Percentiles rank a stretch among this genome's conserved stretches.
These are phyloP conservation scores for Nothocercus nigrocapillus DNA, from an alignment of 2,113 vertebrate genomes.

Conservation along the genomic window DNA sequence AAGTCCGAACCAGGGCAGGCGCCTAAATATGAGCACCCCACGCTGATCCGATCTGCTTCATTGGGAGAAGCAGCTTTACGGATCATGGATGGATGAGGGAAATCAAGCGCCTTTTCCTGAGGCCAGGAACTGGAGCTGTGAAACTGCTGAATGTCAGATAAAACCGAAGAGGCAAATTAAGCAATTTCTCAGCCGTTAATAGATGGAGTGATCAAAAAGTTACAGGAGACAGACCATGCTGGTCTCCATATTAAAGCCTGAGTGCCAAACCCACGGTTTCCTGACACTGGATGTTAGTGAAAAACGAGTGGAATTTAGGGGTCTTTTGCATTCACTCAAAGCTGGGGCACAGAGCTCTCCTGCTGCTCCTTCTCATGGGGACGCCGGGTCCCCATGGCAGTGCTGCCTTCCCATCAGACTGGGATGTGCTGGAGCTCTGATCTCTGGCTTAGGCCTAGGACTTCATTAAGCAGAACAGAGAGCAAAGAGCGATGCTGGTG, in stretches of 20 bases:
- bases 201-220: slow-evolving; percentile 9
- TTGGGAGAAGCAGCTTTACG: not conserved
- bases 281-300: not conserved
- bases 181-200: slow-evolving; percentile 20
- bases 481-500: not conserved
- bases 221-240: not conserved
- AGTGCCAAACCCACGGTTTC: not conserved
- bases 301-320: slow-evolving; percentile 23
- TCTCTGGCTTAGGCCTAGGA: not conserved
- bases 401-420: no score
- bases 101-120: not conserved
- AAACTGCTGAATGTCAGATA: not conserved
- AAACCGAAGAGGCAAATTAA: slow-evolving; percentile 12
- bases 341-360: not conserved
- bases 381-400: fast-evolving
- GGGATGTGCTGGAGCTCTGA: not conserved
- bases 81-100: not conserved
- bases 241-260: not conserved
- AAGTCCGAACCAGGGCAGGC: not conserved
- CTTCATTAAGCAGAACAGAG: fast-evolving
- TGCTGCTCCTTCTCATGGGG: not conserved
- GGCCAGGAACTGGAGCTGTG: not conserved
- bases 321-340: slow-evolving; percentile 16
- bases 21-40: not conserved
- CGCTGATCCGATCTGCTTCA: not conserved